Evolutionary conservation across 2,797 vertebrate species (phyloP), one percentile per base, ranked within the genome.

Genomic region (Triplophysa yarkandensis): DNA sequence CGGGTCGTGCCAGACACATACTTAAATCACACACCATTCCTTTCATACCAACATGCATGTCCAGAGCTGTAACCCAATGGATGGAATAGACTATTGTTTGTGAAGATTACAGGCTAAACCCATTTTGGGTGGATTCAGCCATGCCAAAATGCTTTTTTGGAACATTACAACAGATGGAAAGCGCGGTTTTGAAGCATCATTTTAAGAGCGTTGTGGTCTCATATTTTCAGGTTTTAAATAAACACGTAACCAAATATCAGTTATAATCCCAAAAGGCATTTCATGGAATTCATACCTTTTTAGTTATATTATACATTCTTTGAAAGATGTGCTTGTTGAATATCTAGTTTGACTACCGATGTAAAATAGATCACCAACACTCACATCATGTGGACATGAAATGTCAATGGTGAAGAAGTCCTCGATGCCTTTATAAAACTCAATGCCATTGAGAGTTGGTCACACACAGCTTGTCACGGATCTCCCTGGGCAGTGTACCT

Each of bases 41-140:
- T 85, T 87, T 89, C 78, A 68, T 81, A 72, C 78, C 77, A 57
- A 76, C 62, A 82, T 62, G 61, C 71, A 81, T 65, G 68, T 77
- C 68, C 55, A 39, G 39, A 69, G 77, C 73, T 77, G 73, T 81
- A 73, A 74, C 77, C 48, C 66, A 79, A 55, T 34, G 81, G 80
- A 85, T 78, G 80, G 76, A 83, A 81, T 74, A 88, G 90, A 90
- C 86, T 54, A 77, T 64, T 55, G 77, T 63, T 83, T 89, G 41
- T 71, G 76, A 67, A 75, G 81, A 80, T 83, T 83, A 76, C 17
- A 34, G 23, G 61, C 65, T 83, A 78, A 83, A 78, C 81, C 55
- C 46, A 52, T 80, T 82, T 76, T 73, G 25, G n/a, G 72, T 43
- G 48, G 58, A 30, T 58, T 30, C 48, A 78, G 28, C 57, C 63